Evolutionary conservation across 2,113 vertebrate genomes (phyloP), one percentile per base, ranked within the genome.

Genomic region (Callipepla squamata): DNA sequence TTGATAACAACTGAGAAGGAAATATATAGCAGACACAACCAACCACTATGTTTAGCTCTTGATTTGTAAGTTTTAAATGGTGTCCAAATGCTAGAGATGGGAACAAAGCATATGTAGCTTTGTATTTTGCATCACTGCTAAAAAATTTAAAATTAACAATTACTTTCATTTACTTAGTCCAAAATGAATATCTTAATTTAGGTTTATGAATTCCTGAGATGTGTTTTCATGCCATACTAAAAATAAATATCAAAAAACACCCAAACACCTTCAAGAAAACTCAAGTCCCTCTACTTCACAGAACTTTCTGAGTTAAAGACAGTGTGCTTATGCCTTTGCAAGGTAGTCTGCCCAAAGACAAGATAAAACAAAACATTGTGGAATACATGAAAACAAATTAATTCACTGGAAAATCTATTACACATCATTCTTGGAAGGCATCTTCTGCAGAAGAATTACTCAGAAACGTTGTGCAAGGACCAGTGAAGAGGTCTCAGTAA

Each of bases 21-120:
- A 96, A 94, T 93, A 92, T 92, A 94, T 91, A 95, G 77, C 92
- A 93, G 95, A 94, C 11, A 6, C 89, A 94, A 96, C 93, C 80
- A 93, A 89, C 81, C 53, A 91, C 87, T 94, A 89, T 89, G 94
- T 87, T 96, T 96, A 94, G 91, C 61, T 40, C 83, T 17, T 94
- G 93, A 96, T 96, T 95, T 95, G 94, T 94, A 68, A 79, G 73
- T 68, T 94, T 92, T 76, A 94, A 91, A 91, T 63, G 38, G 84
- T 87, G 42, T 94, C 91, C 94, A 94, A 94, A 85, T 90, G 55
- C 66, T 94, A 69, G 74, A 74, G 69, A 50, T 88, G 76, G 57
- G 77, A 96, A 87, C 55, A 79, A 44, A 90, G 66, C 70, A 94
- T 84, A 83, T 84, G 53, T 66, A 79, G 72, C 42, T 40, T 78